Conservation (phyloP, 2,797 vertebrate genomes). For the Schizopygopsis pylzovi region DNA sequence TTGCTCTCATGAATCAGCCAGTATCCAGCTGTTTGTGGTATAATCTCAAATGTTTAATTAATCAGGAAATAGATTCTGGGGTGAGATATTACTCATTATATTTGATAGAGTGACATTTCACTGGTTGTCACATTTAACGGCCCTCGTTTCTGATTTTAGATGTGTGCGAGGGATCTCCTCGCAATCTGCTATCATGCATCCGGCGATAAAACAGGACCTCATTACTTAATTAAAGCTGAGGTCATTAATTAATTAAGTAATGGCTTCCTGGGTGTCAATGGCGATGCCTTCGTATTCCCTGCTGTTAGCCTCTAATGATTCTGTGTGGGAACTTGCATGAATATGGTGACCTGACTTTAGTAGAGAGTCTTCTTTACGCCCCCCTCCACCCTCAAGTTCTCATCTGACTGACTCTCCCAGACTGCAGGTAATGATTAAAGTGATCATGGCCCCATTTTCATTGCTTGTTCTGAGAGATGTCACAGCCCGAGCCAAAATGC, state of each 20-base stretch:
- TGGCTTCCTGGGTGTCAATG: slow-evolving; percentile 48
- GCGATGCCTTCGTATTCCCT: slow-evolving; percentile 26
- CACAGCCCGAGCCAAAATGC: slow-evolving; percentile 37
- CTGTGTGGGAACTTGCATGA: slow-evolving; percentile 12
- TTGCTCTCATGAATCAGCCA: slow-evolving; percentile 57
- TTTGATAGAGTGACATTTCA: slow-evolving; percentile 60
- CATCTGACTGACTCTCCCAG: slow-evolving; percentile 18
- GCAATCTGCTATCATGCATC: slow-evolving; percentile 30
- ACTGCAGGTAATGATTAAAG: slow-evolving; percentile 46
- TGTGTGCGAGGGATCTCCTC: slow-evolving; percentile 36
- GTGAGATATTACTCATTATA: slow-evolving; percentile 62
- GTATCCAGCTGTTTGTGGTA: slow-evolving; percentile 59
- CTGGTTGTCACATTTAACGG: slow-evolving; percentile 50
- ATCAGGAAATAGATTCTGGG: slow-evolving; percentile 59
- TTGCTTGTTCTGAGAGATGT: slow-evolving; percentile 46
- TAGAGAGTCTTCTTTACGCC: neutral
- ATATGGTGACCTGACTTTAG: slow-evolving; percentile 30
- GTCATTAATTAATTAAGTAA: slow-evolving; percentile 59
- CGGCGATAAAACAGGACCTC: slow-evolving; percentile 48
- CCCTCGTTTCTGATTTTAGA: slow-evolving; percentile 51
- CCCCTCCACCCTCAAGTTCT: neutral
- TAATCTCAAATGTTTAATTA: slow-evolving; percentile 61
- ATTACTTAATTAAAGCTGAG: slow-evolving; percentile 60
- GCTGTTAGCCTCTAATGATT: slow-evolving; percentile 31
- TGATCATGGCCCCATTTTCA: slow-evolving; percentile 49